Evolutionary conservation across 2,113 vertebrate species (phyloP).

Genomic region (Pedetes capensis): DNA sequence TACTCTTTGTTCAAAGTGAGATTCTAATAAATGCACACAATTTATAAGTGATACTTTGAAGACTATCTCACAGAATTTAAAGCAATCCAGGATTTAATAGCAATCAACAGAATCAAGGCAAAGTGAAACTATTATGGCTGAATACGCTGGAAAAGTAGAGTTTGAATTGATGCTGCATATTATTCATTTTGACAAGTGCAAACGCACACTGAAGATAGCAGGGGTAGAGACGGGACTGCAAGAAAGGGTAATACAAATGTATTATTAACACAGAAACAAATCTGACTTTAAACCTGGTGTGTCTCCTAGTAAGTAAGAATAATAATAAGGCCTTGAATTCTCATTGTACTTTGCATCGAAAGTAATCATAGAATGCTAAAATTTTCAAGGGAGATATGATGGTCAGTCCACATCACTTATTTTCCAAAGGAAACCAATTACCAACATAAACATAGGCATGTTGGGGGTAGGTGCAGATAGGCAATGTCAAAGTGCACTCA

Average conservation of each 20-base stretch:
- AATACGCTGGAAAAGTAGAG: conserved; percentile 82
- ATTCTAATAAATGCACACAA: conserved; percentile 82
- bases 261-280: conserved; percentile 82
- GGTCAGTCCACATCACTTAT: background rate
- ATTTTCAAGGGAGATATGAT: background rate
- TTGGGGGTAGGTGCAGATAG: background rate
- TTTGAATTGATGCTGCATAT: conserved; percentile 86
- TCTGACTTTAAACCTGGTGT: conserved; percentile 76
- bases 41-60: conserved; percentile 84
- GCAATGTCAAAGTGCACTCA: background rate
- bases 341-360: conserved; percentile 62
- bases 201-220: conserved; percentile 86
- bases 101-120: conserved; percentile 86
- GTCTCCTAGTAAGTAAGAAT: conserved; percentile 74
- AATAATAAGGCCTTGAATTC: conserved; percentile 76
- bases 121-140: conserved; percentile 84
- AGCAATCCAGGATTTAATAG: conserved; percentile 85
- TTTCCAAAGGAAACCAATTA: conserved; percentile 21
- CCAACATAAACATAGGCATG: background rate
- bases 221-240: conserved; percentile 75
- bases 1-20: conserved; percentile 76
- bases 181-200: conserved; percentile 89
- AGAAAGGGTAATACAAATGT: conserved; percentile 83
- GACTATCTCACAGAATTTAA: conserved; percentile 84
- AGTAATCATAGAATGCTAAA: conserved; percentile 45